phyloP scores from a whole-genome alignment of 2,113 vertebrate genomes.

The Epinephelus moara region DNA sequence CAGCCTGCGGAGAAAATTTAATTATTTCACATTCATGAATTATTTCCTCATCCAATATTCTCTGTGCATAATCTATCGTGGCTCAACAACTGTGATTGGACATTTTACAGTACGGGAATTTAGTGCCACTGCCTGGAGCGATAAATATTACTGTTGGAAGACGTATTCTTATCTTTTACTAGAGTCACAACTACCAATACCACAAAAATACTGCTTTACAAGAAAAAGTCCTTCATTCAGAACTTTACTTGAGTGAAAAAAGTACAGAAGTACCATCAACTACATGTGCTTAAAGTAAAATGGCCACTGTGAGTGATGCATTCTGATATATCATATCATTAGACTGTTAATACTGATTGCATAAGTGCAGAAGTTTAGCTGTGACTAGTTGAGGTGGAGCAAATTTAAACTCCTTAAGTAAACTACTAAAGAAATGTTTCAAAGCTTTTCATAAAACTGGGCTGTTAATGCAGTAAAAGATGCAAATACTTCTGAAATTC shows the following conservation, averaged over 20 bases:
- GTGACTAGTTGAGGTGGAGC: neutral
- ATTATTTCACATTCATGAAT: constrained; percentile 59
- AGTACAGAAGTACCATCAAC: neutral
- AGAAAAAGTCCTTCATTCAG: neutral
- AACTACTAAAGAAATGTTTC: too few species aligned
- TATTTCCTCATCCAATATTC: constrained; percentile 58
- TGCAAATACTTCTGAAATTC: too few species aligned
- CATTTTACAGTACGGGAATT: constrained; percentile 39
- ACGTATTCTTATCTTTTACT: constrained; percentile 4
- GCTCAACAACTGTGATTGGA: constrained; percentile 29
- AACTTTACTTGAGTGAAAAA: neutral
- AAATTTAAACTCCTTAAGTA: neutral
- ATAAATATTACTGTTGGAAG: constrained; percentile 5
- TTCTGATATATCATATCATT: neutral
- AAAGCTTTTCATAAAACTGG: too few species aligned
- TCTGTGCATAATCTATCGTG: constrained; percentile 29
- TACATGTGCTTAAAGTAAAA: neutral
- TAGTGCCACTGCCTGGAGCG: constrained; percentile 1
- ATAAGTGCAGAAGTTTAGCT: neutral
- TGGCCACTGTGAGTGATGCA: neutral
- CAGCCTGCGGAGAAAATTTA: constrained; percentile 39
- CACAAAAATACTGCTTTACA: neutral
- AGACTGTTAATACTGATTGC: neutral
- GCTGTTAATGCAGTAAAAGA: too few species aligned
- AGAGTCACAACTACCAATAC: neutral